These are phyloP conservation scores for Heliocidaris erythrogramma DNA, from an alignment of 35 echinoderm and acorn worm species.

Conservation along the genomic window DNA sequence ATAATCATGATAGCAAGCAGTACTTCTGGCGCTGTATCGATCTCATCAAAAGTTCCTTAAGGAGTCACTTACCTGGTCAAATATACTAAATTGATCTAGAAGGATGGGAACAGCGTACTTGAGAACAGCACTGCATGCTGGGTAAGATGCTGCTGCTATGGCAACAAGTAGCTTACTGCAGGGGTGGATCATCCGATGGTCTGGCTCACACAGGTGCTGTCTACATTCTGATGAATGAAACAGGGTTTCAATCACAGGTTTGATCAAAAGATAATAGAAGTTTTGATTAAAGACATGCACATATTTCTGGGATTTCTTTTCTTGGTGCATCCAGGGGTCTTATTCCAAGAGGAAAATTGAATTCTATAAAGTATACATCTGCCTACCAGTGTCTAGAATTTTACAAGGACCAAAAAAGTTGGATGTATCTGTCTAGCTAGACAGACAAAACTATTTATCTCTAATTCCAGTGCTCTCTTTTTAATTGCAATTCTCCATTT, in stretches of 20 bases:
- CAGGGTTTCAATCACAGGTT: background rate
- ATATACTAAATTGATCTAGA: slow-evolving; percentile 73
- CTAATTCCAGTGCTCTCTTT: too few species aligned
- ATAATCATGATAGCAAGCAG: too few species aligned
- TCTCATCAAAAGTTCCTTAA: background rate
- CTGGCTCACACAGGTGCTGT: slow-evolving; percentile 79
- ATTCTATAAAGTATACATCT: too few species aligned
- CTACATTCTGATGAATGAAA: slow-evolving; percentile 63
- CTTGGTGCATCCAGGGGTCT: background rate
- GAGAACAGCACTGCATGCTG: slow-evolving; percentile 70
- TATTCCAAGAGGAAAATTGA: too few species aligned
- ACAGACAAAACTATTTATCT: too few species aligned
- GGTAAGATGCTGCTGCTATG: slow-evolving; percentile 69
- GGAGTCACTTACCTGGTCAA: slow-evolving; percentile 63
- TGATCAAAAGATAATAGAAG: background rate
- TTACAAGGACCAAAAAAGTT: too few species aligned
- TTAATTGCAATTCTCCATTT: too few species aligned
- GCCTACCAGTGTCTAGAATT: too few species aligned
- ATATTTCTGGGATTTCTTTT: background rate
- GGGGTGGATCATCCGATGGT: slow-evolving; percentile 79
- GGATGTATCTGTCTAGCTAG: too few species aligned
- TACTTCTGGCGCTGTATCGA: too few species aligned
- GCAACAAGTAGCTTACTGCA: slow-evolving; percentile 75
- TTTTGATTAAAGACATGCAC: background rate
- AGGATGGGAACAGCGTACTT: slow-evolving; percentile 71